Evolutionary conservation across 1,140 invertebrate genomes (phyloP).

Genomic region (Maconellicoccus hirsutus): DNA sequence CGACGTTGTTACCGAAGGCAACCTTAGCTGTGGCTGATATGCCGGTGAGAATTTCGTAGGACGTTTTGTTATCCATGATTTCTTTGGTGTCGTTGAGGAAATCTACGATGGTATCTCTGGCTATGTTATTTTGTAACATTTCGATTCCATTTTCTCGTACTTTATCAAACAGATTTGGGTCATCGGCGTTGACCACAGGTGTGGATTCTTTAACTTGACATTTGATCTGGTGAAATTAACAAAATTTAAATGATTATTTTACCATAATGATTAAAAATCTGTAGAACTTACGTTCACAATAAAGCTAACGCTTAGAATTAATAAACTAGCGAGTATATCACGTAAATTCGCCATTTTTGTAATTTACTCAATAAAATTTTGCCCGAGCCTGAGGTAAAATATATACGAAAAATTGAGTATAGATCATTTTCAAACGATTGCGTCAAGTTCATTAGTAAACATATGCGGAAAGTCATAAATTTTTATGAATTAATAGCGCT

Average conservation of each 20-base stretch:
- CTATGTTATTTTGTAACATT: neutral
- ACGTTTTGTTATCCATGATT: neutral
- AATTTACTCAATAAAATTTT: neutral
- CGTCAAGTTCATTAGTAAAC: neutral
- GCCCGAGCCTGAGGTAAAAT: neutral
- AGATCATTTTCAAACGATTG: too few relatives aligned
- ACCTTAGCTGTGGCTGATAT: neutral
- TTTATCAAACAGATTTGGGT: neutral
- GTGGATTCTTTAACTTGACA: neutral
- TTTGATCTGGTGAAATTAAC: neutral
- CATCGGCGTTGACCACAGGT: neutral
- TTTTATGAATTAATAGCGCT: neutral
- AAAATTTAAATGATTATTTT: neutral
- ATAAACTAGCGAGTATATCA: neutral
- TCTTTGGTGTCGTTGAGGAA: neutral
- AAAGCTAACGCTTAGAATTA: neutral
- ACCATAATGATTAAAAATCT: neutral
- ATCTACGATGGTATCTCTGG: neutral
- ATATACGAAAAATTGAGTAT: too few relatives aligned
- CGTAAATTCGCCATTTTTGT: neutral
- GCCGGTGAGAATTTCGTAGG: neutral
- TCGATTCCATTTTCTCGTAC: neutral
- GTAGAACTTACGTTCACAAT: neutral
- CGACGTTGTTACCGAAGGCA: neutral
- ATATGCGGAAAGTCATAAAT: neutral